Evolutionary conservation across 2,888 invertebrate species (phyloP).

Genomic region (Eristalis arbustorum): DNA sequence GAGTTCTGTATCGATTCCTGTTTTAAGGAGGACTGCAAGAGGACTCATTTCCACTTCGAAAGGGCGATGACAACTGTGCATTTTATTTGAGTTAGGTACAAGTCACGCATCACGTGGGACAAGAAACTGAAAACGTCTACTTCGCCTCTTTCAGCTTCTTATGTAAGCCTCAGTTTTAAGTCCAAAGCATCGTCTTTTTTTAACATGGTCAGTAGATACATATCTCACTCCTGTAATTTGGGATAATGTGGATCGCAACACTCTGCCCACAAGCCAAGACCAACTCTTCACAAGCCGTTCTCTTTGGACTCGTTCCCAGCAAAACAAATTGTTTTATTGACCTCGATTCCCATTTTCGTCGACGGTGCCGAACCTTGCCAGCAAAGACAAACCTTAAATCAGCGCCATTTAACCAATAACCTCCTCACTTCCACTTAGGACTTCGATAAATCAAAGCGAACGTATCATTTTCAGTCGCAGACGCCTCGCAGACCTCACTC

Average conservation of each 20-base stretch:
- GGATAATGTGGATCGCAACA: background rate
- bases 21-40: no score
- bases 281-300: background rate
- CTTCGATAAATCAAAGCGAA: conserved; percentile 69
- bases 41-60: no score
- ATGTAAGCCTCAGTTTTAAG: no score
- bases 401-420: conserved; percentile 72
- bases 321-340: conserved; percentile 48
- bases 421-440: conserved; percentile 70
- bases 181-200: background rate
- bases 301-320: background rate
- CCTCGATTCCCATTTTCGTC: conserved; percentile 18
- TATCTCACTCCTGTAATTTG: background rate
- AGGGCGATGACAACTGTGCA: no score
- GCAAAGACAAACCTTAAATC: conserved; percentile 65
- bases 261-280: background rate
- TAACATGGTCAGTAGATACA: background rate
- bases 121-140: no score
- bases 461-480: conserved; percentile 55
- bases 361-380: background rate
- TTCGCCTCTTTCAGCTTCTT: no score
- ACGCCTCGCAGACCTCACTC: background rate
- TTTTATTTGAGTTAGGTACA: no score
- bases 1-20: no score
- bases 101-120: no score